These are phyloP conservation scores for Drymodes brunneopygia DNA, from an alignment of 2,113 vertebrate species.

Conservation along the genomic window DNA sequence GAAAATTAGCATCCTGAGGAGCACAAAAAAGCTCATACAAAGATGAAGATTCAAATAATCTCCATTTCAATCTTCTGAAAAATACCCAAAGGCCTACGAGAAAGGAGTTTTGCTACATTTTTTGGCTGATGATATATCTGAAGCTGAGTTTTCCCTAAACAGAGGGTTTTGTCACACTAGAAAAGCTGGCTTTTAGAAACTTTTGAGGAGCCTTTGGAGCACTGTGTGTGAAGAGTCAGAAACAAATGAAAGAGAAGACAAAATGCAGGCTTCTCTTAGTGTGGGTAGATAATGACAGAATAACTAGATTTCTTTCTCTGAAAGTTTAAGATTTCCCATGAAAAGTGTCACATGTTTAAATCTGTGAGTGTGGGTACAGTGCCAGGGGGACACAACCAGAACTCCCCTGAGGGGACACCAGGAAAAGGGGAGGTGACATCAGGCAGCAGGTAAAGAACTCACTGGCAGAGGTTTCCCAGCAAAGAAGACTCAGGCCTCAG, in stretches of 20 bases:
- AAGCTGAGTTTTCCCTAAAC: background rate
- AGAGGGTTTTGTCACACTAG: background rate
- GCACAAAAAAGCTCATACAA: background rate
- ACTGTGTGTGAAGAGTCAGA: background rate
- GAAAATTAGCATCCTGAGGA: background rate
- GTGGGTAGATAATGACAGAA: background rate
- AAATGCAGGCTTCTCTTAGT: background rate
- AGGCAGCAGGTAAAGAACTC: background rate
- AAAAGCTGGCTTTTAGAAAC: background rate
- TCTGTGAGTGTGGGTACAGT: background rate
- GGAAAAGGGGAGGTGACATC: background rate
- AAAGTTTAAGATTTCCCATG: background rate
- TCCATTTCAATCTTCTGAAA: background rate
- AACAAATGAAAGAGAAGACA: background rate
- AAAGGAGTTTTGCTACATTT: background rate
- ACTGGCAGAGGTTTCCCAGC: background rate
- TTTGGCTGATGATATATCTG: background rate
- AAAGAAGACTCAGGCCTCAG: background rate
- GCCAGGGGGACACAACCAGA: background rate
- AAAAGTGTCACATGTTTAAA: background rate
- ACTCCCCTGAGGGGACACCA: background rate
- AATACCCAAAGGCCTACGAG: background rate
- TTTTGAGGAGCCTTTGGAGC: background rate
- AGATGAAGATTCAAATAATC: background rate
- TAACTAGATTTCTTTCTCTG: background rate